phyloP scores from a whole-genome alignment of 2,888 invertebrate genomes.

The Buathra laborator region DNA sequence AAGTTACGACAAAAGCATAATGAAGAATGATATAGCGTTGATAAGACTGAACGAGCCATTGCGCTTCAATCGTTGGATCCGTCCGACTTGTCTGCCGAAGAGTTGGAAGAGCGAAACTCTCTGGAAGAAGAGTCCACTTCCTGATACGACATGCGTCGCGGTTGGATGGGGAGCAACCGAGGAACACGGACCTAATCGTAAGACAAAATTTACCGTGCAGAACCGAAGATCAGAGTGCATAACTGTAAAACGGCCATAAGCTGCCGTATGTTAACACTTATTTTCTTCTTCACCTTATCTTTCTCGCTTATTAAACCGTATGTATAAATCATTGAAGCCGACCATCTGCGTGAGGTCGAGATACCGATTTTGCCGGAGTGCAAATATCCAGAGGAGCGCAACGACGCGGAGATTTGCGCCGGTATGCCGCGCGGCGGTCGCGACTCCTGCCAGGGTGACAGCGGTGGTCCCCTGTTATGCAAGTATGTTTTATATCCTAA shows the following conservation, averaged over 20 bases:
- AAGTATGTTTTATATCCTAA: slow-evolving; percentile 79
- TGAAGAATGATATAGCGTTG: slow-evolving; percentile 92
- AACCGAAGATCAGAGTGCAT: neutral
- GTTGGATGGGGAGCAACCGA: slow-evolving; percentile 94
- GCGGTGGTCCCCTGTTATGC: slow-evolving; percentile 94
- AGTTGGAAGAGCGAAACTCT: slow-evolving; percentile 87
- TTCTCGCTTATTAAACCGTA: slow-evolving; percentile 18
- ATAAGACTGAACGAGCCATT: slow-evolving; percentile 89
- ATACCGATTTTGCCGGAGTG: slow-evolving; percentile 90
- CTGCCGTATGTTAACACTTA: neutral
- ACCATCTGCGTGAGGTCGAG: slow-evolving; percentile 92
- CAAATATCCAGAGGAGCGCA: slow-evolving; percentile 88
- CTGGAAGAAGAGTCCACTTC: slow-evolving; percentile 89
- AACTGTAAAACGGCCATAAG: slow-evolving; percentile 41
- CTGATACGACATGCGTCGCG: slow-evolving; percentile 90
- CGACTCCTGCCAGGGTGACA: slow-evolving; percentile 95
- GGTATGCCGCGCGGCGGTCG: slow-evolving; percentile 91
- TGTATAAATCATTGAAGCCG: slow-evolving; percentile 87
- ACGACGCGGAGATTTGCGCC: slow-evolving; percentile 91
- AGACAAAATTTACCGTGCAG: slow-evolving; percentile 81
- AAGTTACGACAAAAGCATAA: slow-evolving; percentile 87
- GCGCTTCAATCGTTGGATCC: slow-evolving; percentile 92
- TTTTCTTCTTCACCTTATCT: neutral
- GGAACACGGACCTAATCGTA: slow-evolving; percentile 93
- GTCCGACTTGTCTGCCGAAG: slow-evolving; percentile 92